Base-by-base conservation (phyloP, 2,113 vertebrate genomes). In the Puntigrus tetrazona region DNA sequence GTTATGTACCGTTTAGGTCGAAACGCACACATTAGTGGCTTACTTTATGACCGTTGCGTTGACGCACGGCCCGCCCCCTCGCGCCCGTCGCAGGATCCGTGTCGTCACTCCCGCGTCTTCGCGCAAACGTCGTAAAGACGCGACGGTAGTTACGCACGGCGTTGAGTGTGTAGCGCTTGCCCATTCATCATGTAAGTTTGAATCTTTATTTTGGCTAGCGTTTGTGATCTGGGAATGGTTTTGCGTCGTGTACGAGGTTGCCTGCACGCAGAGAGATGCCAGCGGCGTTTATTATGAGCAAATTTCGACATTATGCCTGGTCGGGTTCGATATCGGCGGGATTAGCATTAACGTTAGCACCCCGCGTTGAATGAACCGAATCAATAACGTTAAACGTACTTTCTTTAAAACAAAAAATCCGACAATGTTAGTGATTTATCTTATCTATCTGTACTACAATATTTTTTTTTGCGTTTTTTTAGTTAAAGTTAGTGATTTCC, bases 301-400 rank as follows among this genome's bases (percentile, higher is more conserved):
- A 69, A 3, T 0, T 5, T 29, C 3, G 41, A n/a, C 1, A 22
- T 31, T 22, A n/a, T 34, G 18, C 25, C 0, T 9, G 13, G 7
- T 0, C 27, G 7, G 3, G 69, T 13, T 22, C 25, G 1, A 5
- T 34, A 3, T 31, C 5, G 9, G 27, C 25, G 41, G 16, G 13
- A 27, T 81, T 81, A 81, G 79, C 79, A 81, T 81, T 81, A 81
- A 63, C 79, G 70, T 81, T 81, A 81, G 79, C 79, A 22, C 3
- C 11, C 3, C 79, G 13, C 25, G 25, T 8, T 52, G 7, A 50
- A 52, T 34, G 11, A 52, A 34, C 3, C 8, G 5, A 7, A 36
- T 31, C 45, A 57, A 36, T 31, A 47, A n/a, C n/a, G n/a, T n/a
- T n/a, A n/a, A 20, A 20, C 72, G 11, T 43, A n/a, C 2, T 6